Evolutionary conservation across 2,888 invertebrate species (phyloP), one percentile per base, ranked within the genome.

Genomic region (Lasioglossum pauxillum): DNA sequence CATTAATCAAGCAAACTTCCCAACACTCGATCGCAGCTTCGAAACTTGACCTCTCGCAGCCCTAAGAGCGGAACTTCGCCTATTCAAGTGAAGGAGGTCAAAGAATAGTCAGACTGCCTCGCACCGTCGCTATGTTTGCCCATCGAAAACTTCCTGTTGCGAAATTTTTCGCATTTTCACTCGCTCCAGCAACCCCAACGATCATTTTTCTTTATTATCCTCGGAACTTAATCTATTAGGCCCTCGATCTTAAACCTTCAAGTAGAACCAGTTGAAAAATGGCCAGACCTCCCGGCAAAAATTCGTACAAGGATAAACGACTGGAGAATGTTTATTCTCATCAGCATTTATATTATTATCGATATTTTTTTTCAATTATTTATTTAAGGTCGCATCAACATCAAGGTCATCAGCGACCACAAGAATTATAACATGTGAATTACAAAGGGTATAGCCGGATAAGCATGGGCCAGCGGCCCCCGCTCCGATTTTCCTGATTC

Each of bases 11-110:
- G 27, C 27, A 60, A 60, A 60, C 60, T 60, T 60, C 27, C 27
- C n/a, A 5, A 14, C 60, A 5, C 60, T 60, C 60, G 14, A 60
- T 60, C 27, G 60, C 60, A 60, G 60, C 27, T 27, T 5, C 60
- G 27, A 60, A 60, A 60, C 60, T 60, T 27, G 60, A 60, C 60
- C 60, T 14, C 27, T 27, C 60, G 14, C 60, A 12, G 60, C 60
- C 27, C 60, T 60, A 27, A 60, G 60, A 27, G 27, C 60, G 14
- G 60, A 60, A 60, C 60, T 60, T 60, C 27, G 12, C 12, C 57
- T 60, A 60, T 60, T 60, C 60, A 60, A 60, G 60, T 14, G 60
- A 60, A 60, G 14, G 60, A 60, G 60, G 60, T 60, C 60, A 60
- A 60, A 60, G 60, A 60, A 60, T 27, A 60, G 60, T 60, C 27